Evolutionary conservation across 2,113 vertebrate species (phyloP).

Genomic region (Asarcornis scutulata): DNA sequence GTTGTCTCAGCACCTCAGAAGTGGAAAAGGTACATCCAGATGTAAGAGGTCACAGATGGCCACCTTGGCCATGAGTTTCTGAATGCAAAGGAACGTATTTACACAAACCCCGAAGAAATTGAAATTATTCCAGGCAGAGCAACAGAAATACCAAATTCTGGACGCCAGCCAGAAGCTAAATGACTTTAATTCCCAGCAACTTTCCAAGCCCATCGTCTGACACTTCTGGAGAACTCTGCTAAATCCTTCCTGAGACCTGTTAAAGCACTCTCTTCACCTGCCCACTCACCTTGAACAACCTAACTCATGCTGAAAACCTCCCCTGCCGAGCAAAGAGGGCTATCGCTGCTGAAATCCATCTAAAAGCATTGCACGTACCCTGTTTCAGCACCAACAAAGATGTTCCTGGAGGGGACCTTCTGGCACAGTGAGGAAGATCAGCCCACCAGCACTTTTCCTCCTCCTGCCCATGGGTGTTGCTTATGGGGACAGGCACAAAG

Average conservation of each 20-base stretch:
- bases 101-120: neutral
- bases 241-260: neutral
- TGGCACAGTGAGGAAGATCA: neutral
- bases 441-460: neutral
- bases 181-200: neutral
- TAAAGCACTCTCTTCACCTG: neutral
- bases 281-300: neutral
- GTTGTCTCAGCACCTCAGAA: slow-evolving; percentile 13
- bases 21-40: slow-evolving; percentile 3
- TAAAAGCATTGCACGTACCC: neutral
- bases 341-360: neutral
- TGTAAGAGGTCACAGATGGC: slow-evolving; percentile 41
- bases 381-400: neutral
- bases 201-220: neutral
- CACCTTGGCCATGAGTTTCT: slow-evolving; percentile 10
- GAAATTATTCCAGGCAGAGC: neutral
- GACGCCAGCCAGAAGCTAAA: neutral
- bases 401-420: neutral
- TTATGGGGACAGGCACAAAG: neutral
- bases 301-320: neutral
- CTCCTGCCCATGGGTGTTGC: neutral
- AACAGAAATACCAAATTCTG: neutral
- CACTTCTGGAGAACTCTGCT: neutral
- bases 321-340: neutral
- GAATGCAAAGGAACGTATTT: neutral